A percentile compares a stretch with the other conserved stretches of the same genome.
These are phyloP conservation scores for Polydrusus cervinus DNA, from an alignment of 2,888 invertebrate genomes.

Conservation along the genomic window DNA sequence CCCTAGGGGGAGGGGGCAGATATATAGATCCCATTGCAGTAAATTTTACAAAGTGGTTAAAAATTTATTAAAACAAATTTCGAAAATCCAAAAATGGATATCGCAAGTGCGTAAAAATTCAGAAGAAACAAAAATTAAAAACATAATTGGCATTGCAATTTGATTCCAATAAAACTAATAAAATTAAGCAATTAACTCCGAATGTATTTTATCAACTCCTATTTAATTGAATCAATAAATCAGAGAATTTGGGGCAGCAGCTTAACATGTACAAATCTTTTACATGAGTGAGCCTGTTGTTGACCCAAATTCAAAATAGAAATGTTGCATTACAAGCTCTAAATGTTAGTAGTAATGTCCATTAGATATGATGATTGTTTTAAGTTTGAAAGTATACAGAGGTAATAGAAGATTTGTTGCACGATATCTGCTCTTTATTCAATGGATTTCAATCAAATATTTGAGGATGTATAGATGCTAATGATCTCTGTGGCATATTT, in stretches of 20 bases:
- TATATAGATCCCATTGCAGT: no score
- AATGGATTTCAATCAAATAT: not conserved
- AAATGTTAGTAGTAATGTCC: constrained; percentile 23
- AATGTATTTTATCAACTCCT: not conserved
- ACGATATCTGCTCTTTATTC: not conserved
- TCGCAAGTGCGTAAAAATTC: no score
- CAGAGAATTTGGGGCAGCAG: constrained; percentile 12
- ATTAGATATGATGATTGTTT: constrained; percentile 21
- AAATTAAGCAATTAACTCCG: not conserved
- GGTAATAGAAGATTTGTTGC: not conserved
- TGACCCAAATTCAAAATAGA: constrained; percentile 39
- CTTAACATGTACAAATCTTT: constrained; percentile 24
- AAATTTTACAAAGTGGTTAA: no score
- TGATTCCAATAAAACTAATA: not conserved
- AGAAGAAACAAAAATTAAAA: no score
- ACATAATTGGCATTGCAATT: not conserved
- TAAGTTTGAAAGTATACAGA: constrained; percentile 4
- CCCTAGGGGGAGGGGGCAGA: no score
- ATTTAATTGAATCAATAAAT: constrained; percentile 16
- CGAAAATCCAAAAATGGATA: no score
- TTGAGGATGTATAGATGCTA: not conserved
- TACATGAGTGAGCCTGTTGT: constrained; percentile 14
- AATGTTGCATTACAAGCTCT: constrained; percentile 33
- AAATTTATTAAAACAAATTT: no score
- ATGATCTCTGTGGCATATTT: no score